phyloP scores from a whole-genome alignment of 2,888 invertebrate species.

The Plutella xylostella region DNA sequence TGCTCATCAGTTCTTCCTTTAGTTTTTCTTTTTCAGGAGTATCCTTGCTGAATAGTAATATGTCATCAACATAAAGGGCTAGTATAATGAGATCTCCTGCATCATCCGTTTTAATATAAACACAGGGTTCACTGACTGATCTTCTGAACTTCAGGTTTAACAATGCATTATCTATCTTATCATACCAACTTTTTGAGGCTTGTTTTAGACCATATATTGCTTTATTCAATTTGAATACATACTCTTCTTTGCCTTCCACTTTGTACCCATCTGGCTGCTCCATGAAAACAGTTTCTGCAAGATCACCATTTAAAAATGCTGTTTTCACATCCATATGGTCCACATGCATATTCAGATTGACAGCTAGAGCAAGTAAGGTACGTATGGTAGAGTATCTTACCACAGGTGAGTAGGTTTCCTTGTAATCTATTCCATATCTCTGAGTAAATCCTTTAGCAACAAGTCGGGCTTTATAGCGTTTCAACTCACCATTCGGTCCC shows the following conservation, averaged over 20 bases:
- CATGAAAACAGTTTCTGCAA: slow-evolving; percentile 15
- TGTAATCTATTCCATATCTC: slow-evolving; percentile 8
- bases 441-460: slow-evolving; percentile 11
- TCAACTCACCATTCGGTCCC: slow-evolving; percentile 7
- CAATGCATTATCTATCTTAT: slow-evolving; percentile 5
- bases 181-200: slow-evolving; percentile 4
- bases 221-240: slow-evolving; percentile 6
- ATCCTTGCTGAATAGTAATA: no score
- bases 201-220: slow-evolving; percentile 8
- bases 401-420: slow-evolving; percentile 12
- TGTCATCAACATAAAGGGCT: no score
- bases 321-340: slow-evolving; percentile 18
- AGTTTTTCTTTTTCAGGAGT: no score
- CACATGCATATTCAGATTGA: slow-evolving; percentile 9
- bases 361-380: slow-evolving; percentile 6
- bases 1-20: no score
- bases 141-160: not conserved
- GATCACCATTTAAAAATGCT: slow-evolving; percentile 18
- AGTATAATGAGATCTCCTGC: no score
- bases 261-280: slow-evolving; percentile 11
- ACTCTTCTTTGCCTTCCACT: no score
- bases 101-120: no score
- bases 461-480: slow-evolving; percentile 2
- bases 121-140: not conserved
- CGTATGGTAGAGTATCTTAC: slow-evolving; percentile 11